phyloP scores from a whole-genome alignment of 2,888 invertebrate species.

The Pteria penguin region DNA sequence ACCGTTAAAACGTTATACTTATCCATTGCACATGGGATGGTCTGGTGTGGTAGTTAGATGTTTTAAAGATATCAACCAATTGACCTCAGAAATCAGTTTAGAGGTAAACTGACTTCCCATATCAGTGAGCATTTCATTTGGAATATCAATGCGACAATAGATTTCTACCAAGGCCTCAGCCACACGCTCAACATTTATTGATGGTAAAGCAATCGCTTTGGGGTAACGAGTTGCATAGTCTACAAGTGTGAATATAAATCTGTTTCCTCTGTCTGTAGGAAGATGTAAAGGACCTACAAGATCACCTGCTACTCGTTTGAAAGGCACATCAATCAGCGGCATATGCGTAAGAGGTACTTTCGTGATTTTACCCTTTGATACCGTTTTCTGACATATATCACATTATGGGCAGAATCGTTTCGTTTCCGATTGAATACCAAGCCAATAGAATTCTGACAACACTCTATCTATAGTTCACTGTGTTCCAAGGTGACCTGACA shows the following conservation, averaged over 20 bases:
- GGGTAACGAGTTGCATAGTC: conserved; percentile 49
- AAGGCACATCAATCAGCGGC: conserved; percentile 53
- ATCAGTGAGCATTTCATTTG: conserved; percentile 30
- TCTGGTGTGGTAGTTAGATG: conserved; percentile 38
- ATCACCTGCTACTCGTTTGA: conserved; percentile 45
- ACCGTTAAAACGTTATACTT: conserved; percentile 51
- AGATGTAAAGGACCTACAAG: no score
- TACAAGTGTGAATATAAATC: conserved; percentile 46
- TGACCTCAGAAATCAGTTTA: conserved; percentile 5
- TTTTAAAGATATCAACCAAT: conserved; percentile 15
- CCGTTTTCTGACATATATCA: conserved; percentile 49
- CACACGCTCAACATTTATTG: conserved; percentile 20
- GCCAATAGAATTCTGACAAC: conserved; percentile 43
- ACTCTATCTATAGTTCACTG: conserved; percentile 37
- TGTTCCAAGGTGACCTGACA: no score
- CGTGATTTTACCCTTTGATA: conserved; percentile 36
- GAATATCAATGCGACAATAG: conserved; percentile 42
- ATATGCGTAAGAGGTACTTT: conserved; percentile 43
- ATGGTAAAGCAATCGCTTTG: conserved; percentile 10
- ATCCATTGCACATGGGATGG: conserved; percentile 51
- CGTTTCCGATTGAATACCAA: conserved; percentile 34
- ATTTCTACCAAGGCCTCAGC: conserved; percentile 23
- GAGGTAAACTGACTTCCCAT: conserved; percentile 22
- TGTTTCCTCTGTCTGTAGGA: conserved; percentile 36
- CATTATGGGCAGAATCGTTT: conserved; percentile 47